Conservation (phyloP, 2,888 invertebrate species). For the Neoascia interrupta region DNA sequence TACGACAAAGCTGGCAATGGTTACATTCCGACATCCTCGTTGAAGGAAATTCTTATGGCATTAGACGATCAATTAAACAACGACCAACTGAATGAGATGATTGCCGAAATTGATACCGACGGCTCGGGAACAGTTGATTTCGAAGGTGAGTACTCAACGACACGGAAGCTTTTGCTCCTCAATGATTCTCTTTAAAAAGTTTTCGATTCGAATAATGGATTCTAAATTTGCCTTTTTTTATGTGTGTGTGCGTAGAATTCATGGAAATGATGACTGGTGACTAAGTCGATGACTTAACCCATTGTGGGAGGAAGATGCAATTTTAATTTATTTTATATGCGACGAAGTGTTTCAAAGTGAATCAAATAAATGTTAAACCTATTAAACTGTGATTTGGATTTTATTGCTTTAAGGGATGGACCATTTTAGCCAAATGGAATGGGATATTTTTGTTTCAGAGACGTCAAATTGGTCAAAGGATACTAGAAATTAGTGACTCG, state of each 20-base stretch:
- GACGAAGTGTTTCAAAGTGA: constrained; percentile 48
- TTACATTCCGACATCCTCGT: constrained; percentile 94
- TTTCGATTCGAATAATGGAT: constrained; percentile 11
- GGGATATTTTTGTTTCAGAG: too few relatives aligned
- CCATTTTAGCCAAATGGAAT: too few relatives aligned
- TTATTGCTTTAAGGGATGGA: constrained; percentile 21
- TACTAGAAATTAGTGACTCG: too few relatives aligned
- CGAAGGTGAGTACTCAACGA: constrained; percentile 91
- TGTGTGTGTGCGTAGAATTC: constrained; percentile 87
- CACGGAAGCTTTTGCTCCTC: neutral
- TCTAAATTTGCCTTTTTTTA: constrained; percentile 78
- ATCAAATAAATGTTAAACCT: constrained; percentile 58
- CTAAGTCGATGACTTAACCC: constrained; percentile 80
- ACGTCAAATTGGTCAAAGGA: too few relatives aligned
- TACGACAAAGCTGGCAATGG: constrained; percentile 99
- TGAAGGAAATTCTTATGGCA: constrained; percentile 96
- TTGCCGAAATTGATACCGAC: constrained; percentile 98
- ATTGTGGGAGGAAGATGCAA: constrained; percentile 38
- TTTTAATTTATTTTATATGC: constrained; percentile 42
- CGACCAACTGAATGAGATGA: constrained; percentile 97
- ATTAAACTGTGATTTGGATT: constrained; percentile 41
- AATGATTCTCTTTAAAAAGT: constrained; percentile 7
- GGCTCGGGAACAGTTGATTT: constrained; percentile 99
- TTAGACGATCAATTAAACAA: constrained; percentile 97
- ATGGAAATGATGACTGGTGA: constrained; percentile 98